Evolutionary conservation across 2,888 invertebrate genomes (phyloP).

Genomic region (Dryobotodes eremita): DNA sequence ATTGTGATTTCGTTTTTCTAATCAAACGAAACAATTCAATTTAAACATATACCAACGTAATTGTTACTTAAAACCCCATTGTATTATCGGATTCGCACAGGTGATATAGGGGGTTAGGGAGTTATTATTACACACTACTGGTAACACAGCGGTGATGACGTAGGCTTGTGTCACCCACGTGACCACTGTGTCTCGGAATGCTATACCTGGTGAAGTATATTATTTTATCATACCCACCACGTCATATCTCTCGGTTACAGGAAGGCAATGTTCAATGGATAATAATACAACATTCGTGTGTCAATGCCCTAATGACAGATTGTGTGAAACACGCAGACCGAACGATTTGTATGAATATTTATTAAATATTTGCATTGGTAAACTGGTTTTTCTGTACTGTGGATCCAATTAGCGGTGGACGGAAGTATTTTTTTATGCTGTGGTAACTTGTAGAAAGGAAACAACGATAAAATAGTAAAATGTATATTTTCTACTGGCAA

Average conservation of each 20-base stretch:
- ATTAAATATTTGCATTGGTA: conserved; percentile 33
- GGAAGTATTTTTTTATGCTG: conserved; percentile 18
- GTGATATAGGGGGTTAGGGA: too few relatives aligned
- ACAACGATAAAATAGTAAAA: neutral
- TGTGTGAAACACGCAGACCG: conserved; percentile 17
- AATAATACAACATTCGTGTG: conserved; percentile 20
- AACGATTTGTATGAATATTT: conserved; percentile 48
- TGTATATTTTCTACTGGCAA: neutral
- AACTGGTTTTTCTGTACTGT: conserved; percentile 32
- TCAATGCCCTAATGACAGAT: conserved; percentile 37
- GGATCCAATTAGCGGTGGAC: conserved; percentile 18
- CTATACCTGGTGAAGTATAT: too few relatives aligned
- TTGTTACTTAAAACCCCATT: too few relatives aligned
- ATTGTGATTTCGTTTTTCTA: too few relatives aligned
- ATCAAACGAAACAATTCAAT: too few relatives aligned
- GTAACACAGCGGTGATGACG: too few relatives aligned
- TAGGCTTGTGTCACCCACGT: too few relatives aligned
- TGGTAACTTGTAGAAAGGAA: neutral
- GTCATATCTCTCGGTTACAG: neutral
- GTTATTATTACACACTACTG: too few relatives aligned
- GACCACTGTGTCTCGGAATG: too few relatives aligned
- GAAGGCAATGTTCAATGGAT: neutral
- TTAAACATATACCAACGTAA: too few relatives aligned
- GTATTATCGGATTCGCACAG: too few relatives aligned
- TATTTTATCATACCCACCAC: too few relatives aligned